phyloP scores from a whole-genome alignment of 2,797 vertebrate species.

The Sebastes nivosus region DNA sequence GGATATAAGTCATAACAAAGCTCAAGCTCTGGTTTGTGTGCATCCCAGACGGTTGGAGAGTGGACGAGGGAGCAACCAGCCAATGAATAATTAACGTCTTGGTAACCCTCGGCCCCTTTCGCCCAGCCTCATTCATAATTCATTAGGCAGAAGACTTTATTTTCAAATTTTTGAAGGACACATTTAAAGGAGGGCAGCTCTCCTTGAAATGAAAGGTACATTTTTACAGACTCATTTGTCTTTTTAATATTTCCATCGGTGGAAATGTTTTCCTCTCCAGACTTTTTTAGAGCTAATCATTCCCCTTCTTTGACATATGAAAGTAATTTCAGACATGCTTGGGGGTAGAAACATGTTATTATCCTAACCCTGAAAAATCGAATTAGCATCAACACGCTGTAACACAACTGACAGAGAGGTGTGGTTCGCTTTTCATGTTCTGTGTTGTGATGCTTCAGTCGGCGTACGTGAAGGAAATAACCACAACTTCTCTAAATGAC shows the following conservation, averaged over 20 bases:
- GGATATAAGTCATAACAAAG: constrained; percentile 46
- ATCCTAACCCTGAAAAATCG: neutral
- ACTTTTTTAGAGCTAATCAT: neutral
- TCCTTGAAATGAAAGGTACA: constrained; percentile 27
- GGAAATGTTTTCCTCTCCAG: neutral
- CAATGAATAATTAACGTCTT: constrained; percentile 76
- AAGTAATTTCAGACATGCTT: neutral
- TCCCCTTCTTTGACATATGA: neutral
- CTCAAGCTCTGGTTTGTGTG: constrained; percentile 5
- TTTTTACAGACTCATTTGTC: neutral
- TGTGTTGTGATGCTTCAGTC: neutral
- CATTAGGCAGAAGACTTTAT: constrained; percentile 61
- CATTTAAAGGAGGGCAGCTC: constrained; percentile 15
- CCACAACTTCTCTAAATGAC: constrained; percentile 1
- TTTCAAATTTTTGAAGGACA: constrained; percentile 67
- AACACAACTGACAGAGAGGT: neutral
- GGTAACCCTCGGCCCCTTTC: constrained; percentile 66
- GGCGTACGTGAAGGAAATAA: constrained; percentile 2
- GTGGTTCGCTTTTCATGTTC: neutral
- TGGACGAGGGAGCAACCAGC: constrained; percentile 46
- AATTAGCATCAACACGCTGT: neutral
- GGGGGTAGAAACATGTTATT: neutral
- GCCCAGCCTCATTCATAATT: constrained; percentile 69
- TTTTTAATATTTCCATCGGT: constrained; percentile 5
- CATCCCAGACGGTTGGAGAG: constrained; percentile 22